Evolutionary conservation across 2,888 invertebrate genomes (phyloP).

Genomic region (Amorpha juglandis): DNA sequence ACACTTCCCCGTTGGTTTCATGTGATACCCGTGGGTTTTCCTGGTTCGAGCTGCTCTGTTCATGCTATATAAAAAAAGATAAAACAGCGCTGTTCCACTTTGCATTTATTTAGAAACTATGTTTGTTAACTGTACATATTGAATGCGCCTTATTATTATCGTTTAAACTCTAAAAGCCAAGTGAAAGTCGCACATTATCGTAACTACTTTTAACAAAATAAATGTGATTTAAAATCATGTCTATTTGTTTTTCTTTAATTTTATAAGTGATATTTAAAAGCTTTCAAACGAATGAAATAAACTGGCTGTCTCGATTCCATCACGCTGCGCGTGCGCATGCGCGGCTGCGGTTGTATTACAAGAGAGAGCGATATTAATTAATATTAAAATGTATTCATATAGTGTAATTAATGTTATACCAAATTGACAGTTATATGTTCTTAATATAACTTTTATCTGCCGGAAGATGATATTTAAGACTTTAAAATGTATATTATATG

Average conservation of each 20-base stretch:
- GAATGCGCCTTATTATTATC: not conserved
- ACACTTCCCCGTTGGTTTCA: too few relatives aligned
- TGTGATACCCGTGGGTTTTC: too few relatives aligned
- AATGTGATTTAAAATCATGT: conserved; percentile 18
- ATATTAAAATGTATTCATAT: not conserved
- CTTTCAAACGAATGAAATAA: conserved; percentile 40
- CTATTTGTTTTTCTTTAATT: conserved; percentile 26
- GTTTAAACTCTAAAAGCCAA: conserved; percentile 5
- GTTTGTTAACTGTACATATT: too few relatives aligned
- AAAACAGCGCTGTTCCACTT: too few relatives aligned
- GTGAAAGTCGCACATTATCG: not conserved
- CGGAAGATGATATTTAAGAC: too few relatives aligned
- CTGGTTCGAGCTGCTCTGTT: too few relatives aligned
- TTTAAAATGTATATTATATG: too few relatives aligned
- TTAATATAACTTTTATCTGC: too few relatives aligned
- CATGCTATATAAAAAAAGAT: too few relatives aligned
- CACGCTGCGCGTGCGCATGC: conserved; percentile 32
- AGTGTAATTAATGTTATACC: too few relatives aligned
- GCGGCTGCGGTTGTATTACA: not conserved
- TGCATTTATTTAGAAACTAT: too few relatives aligned
- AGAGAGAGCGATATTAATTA: not conserved
- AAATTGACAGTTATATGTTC: too few relatives aligned
- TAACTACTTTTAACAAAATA: not conserved
- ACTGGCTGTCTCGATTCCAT: conserved; percentile 39
- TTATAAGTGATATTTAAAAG: conserved; percentile 42